Conservation (phyloP, 2,113 vertebrate species). For the Paratilapia polleni region DNA sequence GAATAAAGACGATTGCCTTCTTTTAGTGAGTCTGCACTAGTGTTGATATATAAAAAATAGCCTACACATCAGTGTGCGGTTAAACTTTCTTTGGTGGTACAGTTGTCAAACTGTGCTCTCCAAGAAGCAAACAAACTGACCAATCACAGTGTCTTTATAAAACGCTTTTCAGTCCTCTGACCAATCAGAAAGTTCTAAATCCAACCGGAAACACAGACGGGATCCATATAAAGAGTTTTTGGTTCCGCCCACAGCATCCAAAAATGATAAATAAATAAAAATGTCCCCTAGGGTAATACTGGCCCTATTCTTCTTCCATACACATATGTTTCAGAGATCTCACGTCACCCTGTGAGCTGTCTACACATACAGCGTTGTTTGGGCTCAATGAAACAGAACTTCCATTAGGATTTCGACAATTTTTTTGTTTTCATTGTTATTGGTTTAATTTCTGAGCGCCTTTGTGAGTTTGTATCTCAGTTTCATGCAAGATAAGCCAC, state of each 20-base stretch:
- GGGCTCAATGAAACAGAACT: neutral
- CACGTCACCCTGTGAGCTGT: neutral
- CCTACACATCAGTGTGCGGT: neutral
- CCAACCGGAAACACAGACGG: neutral
- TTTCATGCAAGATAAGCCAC: accelerated
- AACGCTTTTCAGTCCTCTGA: neutral
- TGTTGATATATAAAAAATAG: neutral
- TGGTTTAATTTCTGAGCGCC: accelerated
- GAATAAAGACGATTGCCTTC: too few species aligned
- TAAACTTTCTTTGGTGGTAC: conserved; percentile 10
- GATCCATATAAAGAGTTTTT: neutral
- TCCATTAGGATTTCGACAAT: neutral
- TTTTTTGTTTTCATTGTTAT: accelerated
- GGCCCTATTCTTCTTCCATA: accelerated
- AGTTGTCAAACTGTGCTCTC: conserved; percentile 34
- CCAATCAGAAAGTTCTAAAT: conserved; percentile 23
- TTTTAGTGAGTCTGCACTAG: neutral
- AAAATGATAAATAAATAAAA: neutral
- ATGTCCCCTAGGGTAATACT: neutral
- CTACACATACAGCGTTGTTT: accelerated
- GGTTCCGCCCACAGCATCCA: neutral
- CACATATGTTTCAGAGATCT: neutral
- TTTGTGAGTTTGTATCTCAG: accelerated
- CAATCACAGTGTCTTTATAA: conserved; percentile 1
- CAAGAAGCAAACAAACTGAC: neutral